A percentile compares a stretch with the other conserved stretches of the same genome.
phyloP scores from a whole-genome alignment of 2,113 vertebrate species.

The Sialia sialis region DNA sequence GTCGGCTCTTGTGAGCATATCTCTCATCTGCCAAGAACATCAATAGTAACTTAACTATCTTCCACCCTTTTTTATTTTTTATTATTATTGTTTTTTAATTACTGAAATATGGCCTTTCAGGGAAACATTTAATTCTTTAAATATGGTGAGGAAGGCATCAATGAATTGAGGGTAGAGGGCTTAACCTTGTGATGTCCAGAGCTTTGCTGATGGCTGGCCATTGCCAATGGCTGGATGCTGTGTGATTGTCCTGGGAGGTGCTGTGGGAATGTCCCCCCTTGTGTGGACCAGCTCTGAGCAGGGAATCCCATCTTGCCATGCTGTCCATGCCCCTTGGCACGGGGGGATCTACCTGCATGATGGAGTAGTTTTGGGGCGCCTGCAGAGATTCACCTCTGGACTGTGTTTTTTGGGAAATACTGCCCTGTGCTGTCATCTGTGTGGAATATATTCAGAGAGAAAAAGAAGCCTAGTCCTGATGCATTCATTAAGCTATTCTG shows the following conservation, averaged over 20 bases:
- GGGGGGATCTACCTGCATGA: no score
- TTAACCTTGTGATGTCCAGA: not conserved
- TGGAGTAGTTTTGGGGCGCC: not conserved
- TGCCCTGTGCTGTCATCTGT: not conserved
- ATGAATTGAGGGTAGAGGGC: not conserved
- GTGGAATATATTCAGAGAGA: not conserved
- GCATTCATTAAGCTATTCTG: fast-evolving
- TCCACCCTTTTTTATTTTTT: not conserved
- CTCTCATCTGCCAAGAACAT: not conserved
- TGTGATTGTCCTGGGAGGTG: not conserved
- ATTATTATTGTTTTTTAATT: not conserved
- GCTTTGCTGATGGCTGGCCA: fast-evolving
- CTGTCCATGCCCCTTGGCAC: fast-evolving
- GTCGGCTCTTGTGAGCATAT: not conserved
- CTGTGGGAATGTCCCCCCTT: fast-evolving
- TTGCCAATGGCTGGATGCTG: fast-evolving
- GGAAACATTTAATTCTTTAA: not conserved
- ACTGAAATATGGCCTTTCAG: not conserved
- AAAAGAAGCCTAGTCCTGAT: not conserved
- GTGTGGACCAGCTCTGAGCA: fast-evolving
- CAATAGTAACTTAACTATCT: not conserved
- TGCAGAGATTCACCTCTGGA: not conserved
- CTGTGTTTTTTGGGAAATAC: not conserved
- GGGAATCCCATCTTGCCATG: not conserved
- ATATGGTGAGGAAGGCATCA: not conserved